phyloP scores from a whole-genome alignment of 2,113 vertebrate species.

The Serilophus lunatus region DNA sequence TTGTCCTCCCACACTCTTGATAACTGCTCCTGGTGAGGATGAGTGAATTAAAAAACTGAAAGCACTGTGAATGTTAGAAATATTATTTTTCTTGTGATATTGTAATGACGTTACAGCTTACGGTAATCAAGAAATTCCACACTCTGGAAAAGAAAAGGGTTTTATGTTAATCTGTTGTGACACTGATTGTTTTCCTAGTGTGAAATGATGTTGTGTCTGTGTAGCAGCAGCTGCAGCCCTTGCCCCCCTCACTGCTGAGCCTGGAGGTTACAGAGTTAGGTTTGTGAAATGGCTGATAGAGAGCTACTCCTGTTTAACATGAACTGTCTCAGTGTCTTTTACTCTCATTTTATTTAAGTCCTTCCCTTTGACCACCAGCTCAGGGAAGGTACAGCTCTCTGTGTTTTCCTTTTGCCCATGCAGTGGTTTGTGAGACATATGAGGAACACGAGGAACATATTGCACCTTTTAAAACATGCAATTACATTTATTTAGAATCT shows the following conservation, averaged over 20 bases:
- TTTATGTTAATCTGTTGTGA: conserved; percentile 43
- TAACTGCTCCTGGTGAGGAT: not conserved
- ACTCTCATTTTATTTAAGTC: not conserved
- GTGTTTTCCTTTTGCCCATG: not conserved
- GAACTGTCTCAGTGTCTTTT: not conserved
- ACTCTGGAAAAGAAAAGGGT: conserved; percentile 8
- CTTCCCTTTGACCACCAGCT: not conserved
- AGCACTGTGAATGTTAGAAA: conserved; percentile 24
- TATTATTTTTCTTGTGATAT: conserved; percentile 33
- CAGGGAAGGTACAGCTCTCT: not conserved
- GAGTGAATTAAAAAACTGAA: not conserved
- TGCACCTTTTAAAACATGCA: not conserved
- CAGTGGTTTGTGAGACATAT: not conserved
- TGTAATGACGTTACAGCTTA: conserved; percentile 45
- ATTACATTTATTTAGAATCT: not conserved
- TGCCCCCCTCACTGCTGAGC: not conserved
- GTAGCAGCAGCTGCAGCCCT: not conserved
- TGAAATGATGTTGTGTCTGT: not conserved
- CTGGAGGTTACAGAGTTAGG: not conserved
- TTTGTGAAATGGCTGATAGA: not conserved
- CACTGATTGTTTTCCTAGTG: conserved; percentile 11
- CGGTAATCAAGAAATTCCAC: conserved; percentile 45
- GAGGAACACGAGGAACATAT: not conserved
- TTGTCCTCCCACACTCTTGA: conserved; percentile 31
- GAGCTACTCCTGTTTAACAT: not conserved